Conservation (phyloP, 2,888 invertebrate genomes). For the Drosophila anceps region DNA sequence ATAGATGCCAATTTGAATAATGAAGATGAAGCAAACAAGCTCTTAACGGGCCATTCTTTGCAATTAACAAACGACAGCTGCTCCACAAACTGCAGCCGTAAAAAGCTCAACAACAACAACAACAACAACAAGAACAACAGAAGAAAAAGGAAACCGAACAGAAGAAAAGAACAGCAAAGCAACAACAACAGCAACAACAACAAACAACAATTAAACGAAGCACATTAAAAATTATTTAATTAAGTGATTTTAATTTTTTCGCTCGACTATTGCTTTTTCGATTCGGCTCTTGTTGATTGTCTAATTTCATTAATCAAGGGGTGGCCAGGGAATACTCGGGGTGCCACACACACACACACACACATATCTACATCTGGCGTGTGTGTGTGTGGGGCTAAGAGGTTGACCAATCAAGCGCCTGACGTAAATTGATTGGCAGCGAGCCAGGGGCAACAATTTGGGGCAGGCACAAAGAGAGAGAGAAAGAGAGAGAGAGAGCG, state of each 20-base stretch:
- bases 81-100: slow-evolving; percentile 48
- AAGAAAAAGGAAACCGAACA: not conserved
- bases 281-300: slow-evolving; percentile 61
- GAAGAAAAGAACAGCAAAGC: not conserved
- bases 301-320: slow-evolving; percentile 76
- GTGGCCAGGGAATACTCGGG: not conserved
- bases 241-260: slow-evolving; percentile 78
- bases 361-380: no score
- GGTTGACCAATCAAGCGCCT: slow-evolving; percentile 66
- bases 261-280: slow-evolving; percentile 40
- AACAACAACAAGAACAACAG: no score
- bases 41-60: slow-evolving; percentile 64
- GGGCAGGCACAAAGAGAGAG: not conserved
- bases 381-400: slow-evolving; percentile 23
- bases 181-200: slow-evolving; percentile 16
- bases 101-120: slow-evolving; percentile 9
- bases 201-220: slow-evolving; percentile 47
- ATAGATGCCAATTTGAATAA: slow-evolving; percentile 64
- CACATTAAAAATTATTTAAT: slow-evolving; percentile 80
- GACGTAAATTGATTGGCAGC: slow-evolving; percentile 72
- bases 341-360: not conserved
- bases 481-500: no score
- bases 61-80: slow-evolving; percentile 76
- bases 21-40: slow-evolving; percentile 48
- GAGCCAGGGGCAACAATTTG: slow-evolving; percentile 52